phyloP scores from a whole-genome alignment of 2,888 invertebrate species.

The Leptinotarsa juncta region DNA sequence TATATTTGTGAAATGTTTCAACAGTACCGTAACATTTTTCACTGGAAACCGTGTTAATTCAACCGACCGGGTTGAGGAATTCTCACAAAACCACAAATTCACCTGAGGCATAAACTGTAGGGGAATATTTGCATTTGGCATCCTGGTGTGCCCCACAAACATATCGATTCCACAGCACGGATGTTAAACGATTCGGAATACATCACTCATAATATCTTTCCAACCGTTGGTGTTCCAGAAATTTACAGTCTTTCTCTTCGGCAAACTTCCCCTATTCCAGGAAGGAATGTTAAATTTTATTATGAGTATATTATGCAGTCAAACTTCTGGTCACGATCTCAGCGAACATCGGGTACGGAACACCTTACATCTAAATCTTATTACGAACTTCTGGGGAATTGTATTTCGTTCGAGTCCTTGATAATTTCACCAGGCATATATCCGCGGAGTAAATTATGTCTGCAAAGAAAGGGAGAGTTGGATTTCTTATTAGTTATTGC shows the following conservation, averaged over 20 bases:
- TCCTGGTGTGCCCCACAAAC: neutral
- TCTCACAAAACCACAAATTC: neutral
- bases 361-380: conserved; percentile 65
- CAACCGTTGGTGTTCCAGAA: conserved; percentile 17
- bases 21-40: too few species aligned
- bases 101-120: neutral
- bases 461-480: conserved; percentile 7
- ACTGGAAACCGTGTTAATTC: too few species aligned
- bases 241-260: conserved; percentile 1
- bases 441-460: conserved; percentile 31
- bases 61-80: neutral
- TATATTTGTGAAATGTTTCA: too few species aligned
- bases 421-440: conserved; percentile 47
- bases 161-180: conserved; percentile 9
- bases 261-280: conserved; percentile 18
- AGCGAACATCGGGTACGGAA: conserved; percentile 63
- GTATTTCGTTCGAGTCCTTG: conserved; percentile 53
- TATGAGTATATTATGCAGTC: conserved; percentile 64
- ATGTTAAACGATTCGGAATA: conserved; percentile 10
- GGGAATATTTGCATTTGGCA: neutral
- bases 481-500: neutral
- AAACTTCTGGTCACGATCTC: conserved; percentile 64
- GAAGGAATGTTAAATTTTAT: conserved; percentile 58
- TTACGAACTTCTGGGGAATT: conserved; percentile 58
- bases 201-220: conserved; percentile 16